Conservation (phyloP, 35 echinoderm and acorn worm genomes). For the Stichopus chloronotus region DNA sequence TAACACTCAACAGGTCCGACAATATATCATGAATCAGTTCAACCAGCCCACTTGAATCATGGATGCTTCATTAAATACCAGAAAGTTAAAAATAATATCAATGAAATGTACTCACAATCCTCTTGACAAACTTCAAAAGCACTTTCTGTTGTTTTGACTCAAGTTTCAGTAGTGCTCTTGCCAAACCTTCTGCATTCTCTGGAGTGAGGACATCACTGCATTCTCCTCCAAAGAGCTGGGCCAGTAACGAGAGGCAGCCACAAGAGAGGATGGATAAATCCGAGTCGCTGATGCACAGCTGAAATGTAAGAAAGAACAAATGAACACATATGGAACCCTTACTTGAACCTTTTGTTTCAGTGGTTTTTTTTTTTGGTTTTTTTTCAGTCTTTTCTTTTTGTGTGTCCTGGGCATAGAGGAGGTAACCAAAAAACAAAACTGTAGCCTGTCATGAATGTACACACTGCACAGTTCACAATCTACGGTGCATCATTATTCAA, state of each 20-base stretch:
- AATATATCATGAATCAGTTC: too few relatives aligned
- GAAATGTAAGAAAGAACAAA: constrained; percentile 43
- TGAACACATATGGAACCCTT: not conserved
- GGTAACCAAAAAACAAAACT: not conserved
- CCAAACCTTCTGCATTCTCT: constrained; percentile 70
- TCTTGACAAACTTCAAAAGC: constrained; percentile 85
- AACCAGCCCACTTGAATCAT: too few relatives aligned
- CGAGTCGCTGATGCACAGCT: constrained; percentile 72
- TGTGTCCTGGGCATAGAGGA: not conserved
- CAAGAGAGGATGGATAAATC: constrained; percentile 71
- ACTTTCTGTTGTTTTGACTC: constrained; percentile 93
- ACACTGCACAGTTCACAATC: too few relatives aligned
- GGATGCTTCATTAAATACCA: too few relatives aligned
- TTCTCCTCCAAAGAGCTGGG: constrained; percentile 94
- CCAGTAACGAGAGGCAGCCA: constrained; percentile 86
- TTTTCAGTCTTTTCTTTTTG: not conserved
- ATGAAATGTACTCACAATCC: constrained; percentile 74
- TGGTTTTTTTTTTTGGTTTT: not conserved
- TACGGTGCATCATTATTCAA: too few relatives aligned
- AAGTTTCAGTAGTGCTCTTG: constrained; percentile 57
- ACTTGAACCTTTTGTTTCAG: not conserved
- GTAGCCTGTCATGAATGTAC: not conserved
- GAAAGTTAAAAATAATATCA: too few relatives aligned
- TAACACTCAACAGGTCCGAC: too few relatives aligned
- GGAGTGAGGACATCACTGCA: constrained; percentile 66